phyloP scores from a whole-genome alignment of 2,113 vertebrate genomes.

The Oreochromis aureus region DNA sequence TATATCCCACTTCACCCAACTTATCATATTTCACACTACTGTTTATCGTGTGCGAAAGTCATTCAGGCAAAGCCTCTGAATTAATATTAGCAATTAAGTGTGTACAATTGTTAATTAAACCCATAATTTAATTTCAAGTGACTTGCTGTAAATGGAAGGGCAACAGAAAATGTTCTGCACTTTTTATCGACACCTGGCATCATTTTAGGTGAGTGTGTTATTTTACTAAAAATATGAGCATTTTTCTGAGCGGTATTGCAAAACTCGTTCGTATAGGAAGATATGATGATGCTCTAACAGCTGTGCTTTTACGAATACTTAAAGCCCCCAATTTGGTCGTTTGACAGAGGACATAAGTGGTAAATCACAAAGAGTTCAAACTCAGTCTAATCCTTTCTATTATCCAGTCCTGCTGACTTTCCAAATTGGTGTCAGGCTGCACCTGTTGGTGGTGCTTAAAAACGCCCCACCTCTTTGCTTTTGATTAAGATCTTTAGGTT shows the following conservation, averaged over 20 bases:
- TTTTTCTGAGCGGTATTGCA: background rate
- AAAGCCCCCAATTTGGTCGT: background rate
- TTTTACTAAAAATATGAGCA: background rate
- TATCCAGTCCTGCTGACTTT: slow-evolving; percentile 58
- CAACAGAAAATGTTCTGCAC: background rate
- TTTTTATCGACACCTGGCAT: background rate
- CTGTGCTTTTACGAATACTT: background rate
- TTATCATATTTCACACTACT: slow-evolving; percentile 40
- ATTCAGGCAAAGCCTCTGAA: slow-evolving; percentile 22
- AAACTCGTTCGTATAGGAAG: background rate
- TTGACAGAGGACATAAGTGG: background rate
- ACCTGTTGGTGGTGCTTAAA: slow-evolving; percentile 39
- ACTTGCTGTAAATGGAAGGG: background rate
- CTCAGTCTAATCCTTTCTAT: background rate
- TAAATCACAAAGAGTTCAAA: background rate
- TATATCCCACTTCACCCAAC: slow-evolving; percentile 32
- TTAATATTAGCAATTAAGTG: slow-evolving; percentile 36
- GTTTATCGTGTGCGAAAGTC: slow-evolving; percentile 43
- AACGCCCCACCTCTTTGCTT: slow-evolving; percentile 69
- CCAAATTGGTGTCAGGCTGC: slow-evolving; percentile 43
- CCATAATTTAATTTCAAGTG: slow-evolving; percentile 46
- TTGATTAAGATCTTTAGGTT: slow-evolving; percentile 84
- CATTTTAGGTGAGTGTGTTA: background rate
- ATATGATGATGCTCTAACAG: background rate
- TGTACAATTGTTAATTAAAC: slow-evolving; percentile 53